Evolutionary conservation across 1,140 invertebrate genomes (phyloP), one percentile per base, ranked within the genome.

Genomic region (Halesus radiatus): DNA sequence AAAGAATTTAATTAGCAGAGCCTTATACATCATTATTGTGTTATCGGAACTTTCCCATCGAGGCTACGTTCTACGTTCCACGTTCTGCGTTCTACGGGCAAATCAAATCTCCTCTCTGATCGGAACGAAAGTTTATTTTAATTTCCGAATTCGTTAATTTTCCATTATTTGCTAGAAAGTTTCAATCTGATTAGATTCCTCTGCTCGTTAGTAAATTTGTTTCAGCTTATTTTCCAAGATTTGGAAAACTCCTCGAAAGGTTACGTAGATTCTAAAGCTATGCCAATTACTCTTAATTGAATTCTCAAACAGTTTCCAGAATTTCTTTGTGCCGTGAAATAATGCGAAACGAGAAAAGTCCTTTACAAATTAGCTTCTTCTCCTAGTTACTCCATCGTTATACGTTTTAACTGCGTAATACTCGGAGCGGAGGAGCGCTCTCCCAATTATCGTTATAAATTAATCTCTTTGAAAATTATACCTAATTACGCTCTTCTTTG

Each of bases 381-480:
- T 45, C 50, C 23, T 54, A 56, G 50, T 56, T 74, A 23, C 22
- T 56, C 18, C 6, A 23, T 56, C 23, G 50, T 74, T 74, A 72
- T 72, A 74, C 50, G n/a, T 74, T 72, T 18, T 18, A 54, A 54
- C 74, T 76, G 23, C 74, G 74, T 50, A 76, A 76, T 26, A 23
- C 29, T 29, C 53, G 20, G 53, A 23, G 20, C 53, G 32, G 26
- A 73, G 70, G 26, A 74, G 70, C 75, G 75, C 76, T 78, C 52
- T 52, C 64, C 66, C 78, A 79, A 79, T 79, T 74, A 74, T 79
- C 58, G 66, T 79, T 75, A 76, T 53, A 80, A 80, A 66, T 80
- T 80, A 75, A 80, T 80, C 79, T 64, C 79, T 75, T 80, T 80
- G 72, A 80, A 75, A 64, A 76, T 76, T 62, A 54, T 64, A 56